Evolutionary conservation across 2,797 vertebrate genomes (phyloP).

Genomic region (Malurus leucopterus): DNA sequence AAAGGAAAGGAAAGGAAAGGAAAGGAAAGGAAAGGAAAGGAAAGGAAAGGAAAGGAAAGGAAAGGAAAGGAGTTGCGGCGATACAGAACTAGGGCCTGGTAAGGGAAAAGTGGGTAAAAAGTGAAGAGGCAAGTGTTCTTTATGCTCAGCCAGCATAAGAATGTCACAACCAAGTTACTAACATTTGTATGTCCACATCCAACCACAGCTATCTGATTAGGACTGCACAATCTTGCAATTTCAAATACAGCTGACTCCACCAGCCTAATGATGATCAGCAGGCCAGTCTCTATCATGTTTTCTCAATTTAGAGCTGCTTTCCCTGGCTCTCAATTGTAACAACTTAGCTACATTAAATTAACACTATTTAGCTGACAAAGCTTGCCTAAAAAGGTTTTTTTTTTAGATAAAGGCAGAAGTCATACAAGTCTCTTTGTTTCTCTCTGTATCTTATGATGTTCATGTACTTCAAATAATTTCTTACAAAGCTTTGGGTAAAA

Average conservation of each 20-base stretch:
- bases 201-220: neutral
- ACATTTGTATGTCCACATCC: fast-evolving
- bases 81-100: neutral
- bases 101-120: neutral
- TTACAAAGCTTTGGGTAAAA: neutral
- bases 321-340: neutral
- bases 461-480: neutral
- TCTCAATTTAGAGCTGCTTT: neutral
- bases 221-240: neutral
- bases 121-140: neutral
- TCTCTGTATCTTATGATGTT: neutral
- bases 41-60: neutral
- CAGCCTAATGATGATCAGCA: neutral
- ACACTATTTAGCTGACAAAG: neutral
- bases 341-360: neutral
- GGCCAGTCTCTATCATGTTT: fast-evolving
- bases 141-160: neutral
- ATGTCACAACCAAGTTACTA: neutral
- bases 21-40: too few relatives aligned
- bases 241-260: neutral
- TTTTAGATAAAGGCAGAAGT: neutral
- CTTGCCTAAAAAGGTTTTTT: neutral
- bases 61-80: neutral
- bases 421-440: neutral
- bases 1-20: too few relatives aligned